A percentile compares a stretch with the other conserved stretches of the same genome.
Evolutionary conservation across 2,113 vertebrate genomes (phyloP).

Genomic region (Tautogolabrus adspersus): DNA sequence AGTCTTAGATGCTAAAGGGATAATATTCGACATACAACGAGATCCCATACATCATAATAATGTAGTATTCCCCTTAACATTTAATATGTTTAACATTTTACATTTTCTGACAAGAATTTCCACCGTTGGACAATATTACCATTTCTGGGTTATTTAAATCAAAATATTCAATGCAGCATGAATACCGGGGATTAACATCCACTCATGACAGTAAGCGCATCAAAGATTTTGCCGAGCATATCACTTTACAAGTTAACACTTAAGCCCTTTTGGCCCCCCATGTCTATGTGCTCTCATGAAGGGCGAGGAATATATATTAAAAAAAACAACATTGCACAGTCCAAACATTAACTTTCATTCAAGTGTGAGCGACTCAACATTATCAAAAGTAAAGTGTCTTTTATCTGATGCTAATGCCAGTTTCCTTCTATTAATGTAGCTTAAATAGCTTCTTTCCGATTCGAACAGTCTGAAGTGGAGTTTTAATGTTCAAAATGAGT

Average conservation of each 20-base stretch:
- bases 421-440: conserved; percentile 39
- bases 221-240: conserved; percentile 63
- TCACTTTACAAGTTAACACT: conserved; percentile 57
- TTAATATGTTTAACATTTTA: not conserved
- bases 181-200: conserved; percentile 61
- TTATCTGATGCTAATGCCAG: conserved; percentile 24
- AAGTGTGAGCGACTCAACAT: conserved; percentile 10
- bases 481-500: conserved; percentile 56
- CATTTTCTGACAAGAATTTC: not conserved
- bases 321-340: conserved; percentile 23
- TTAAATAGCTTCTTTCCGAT: conserved; percentile 48
- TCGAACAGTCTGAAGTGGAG: conserved; percentile 39
- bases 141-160: conserved; percentile 63
- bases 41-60: not conserved
- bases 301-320: conserved; percentile 24
- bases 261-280: conserved; percentile 25
- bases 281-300: conserved; percentile 37
- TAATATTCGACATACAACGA: not conserved
- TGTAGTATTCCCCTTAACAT: no score
- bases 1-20: conserved; percentile 6
- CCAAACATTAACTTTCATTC: conserved; percentile 24
- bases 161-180: conserved; percentile 54
- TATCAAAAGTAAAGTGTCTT: conserved; percentile 20
- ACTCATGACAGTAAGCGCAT: conserved; percentile 65
- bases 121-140: conserved; percentile 35